Evolutionary conservation across 2,113 vertebrate species (phyloP), one percentile per base, ranked within the genome.

Genomic region (Chrysemys picta): DNA sequence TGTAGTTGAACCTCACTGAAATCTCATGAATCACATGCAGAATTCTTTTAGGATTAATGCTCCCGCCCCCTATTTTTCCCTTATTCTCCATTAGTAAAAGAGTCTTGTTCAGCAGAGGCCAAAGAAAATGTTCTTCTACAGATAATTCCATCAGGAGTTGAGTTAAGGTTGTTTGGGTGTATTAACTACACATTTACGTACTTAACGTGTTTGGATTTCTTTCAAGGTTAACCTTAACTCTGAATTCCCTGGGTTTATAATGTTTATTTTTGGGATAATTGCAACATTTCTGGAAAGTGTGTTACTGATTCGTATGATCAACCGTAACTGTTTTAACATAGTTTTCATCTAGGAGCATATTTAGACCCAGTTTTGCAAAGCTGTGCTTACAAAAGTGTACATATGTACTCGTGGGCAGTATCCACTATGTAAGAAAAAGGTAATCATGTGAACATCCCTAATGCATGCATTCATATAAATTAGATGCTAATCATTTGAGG

Each of bases 1-100:
- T 45, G 31, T 65, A 75, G 69, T 42, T 42, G 42, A 76, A 76
- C 11, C n/a, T 82, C 5, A 0, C 19, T 19, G 45, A 75, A 10
- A 7, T 76, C 52, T 89, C 42, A 47, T 93, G 87, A 62, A 96
- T 89, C 14, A 89, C 87, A 93, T 94, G 27, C n/a, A 80, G 59
- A 10, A 90, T 94, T 3, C 62, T 85, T 94, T 91, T 79, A 49
- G 52, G 21, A 82, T 79, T 88, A 91, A 80, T 25, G 4, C 3
- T 42, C 42, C 42, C 42, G 5, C 5, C 42, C 42, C 42, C 42
- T 42, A 42, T 42, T 42, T 45, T 45, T 45, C 5, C 45, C 6
- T 45, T 45, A 45, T 65, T 80, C 69, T 56, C 10, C 3, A 1
- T 52, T 83, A 24, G 10, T 85, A 13, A 4, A 17, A 5, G 75